Conservation (phyloP, 2,797 vertebrate genomes). For the Streptopelia turtur region DNA sequence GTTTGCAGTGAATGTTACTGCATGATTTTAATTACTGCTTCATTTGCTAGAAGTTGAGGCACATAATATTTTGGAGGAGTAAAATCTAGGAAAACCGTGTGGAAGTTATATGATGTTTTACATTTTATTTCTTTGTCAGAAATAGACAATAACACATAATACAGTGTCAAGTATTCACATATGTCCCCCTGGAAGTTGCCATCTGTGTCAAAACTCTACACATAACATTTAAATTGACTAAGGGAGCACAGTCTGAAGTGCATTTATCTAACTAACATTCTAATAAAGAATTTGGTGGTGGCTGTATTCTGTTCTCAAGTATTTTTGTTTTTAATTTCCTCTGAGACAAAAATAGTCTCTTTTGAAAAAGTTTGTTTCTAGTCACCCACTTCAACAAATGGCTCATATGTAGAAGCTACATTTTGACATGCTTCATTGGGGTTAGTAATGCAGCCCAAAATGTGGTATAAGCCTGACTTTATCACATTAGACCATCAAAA, state of each 20-base stretch:
- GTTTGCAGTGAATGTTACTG: not conserved
- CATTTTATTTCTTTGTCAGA: not conserved
- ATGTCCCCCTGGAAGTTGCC: not conserved
- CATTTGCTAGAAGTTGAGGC: not conserved
- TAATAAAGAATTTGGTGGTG: not conserved
- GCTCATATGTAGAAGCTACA: not conserved
- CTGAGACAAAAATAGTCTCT: not conserved
- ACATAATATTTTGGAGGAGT: not conserved
- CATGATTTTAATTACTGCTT: not conserved
- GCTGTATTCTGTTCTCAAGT: not conserved
- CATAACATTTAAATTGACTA: not conserved
- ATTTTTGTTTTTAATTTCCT: not conserved
- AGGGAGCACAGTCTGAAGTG: not conserved
- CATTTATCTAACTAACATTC: not conserved
- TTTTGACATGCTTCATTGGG: not conserved
- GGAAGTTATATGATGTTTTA: not conserved
- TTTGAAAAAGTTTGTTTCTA: not conserved
- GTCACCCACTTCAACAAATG: constrained; percentile 1
- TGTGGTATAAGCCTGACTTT: not conserved
- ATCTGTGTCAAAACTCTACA: not conserved
- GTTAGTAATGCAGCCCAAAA: not conserved
- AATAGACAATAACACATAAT: not conserved
- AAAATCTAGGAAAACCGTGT: not conserved
- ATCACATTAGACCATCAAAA: not conserved
- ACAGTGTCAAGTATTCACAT: not conserved